Conservation (phyloP, 2,888 invertebrate genomes). For the Oligia latruncula region DNA sequence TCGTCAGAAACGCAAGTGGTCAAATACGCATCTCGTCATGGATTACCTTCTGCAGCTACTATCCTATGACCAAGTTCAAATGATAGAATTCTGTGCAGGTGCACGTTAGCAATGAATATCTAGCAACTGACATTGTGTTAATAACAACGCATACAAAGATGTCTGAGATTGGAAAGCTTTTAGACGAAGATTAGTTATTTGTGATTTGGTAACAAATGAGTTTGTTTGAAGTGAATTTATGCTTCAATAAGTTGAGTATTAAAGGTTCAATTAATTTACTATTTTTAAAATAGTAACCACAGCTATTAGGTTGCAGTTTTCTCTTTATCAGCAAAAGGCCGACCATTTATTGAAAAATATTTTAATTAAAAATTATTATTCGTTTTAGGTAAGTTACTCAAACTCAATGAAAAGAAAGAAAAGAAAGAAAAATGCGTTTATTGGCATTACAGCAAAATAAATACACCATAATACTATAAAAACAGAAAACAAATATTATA, state of each 20-base stretch:
- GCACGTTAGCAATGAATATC: neutral
- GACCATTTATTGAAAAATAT: neutral
- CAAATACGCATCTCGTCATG: no score
- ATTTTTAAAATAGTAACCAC: neutral
- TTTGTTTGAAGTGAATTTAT: slow-evolving; percentile 18
- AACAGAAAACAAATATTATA: no score
- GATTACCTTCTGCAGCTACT: neutral
- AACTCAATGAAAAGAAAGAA: no score
- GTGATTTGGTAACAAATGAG: neutral
- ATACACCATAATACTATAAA: no score
- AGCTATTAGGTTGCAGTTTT: no score
- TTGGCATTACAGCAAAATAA: no score
- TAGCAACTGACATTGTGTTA: slow-evolving; percentile 5
- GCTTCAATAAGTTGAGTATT: slow-evolving; percentile 2
- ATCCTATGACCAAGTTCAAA: neutral
- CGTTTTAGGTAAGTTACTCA: no score
- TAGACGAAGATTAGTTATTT: neutral
- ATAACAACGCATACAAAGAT: neutral
- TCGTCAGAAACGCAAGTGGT: no score
- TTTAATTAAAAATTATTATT: neutral
- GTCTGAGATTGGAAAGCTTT: neutral
- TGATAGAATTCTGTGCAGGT: slow-evolving; percentile 3
- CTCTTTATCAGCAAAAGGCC: neutral
- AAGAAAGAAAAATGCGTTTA: no score
- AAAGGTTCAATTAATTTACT: neutral